Evolutionary conservation across 2,888 invertebrate genomes (phyloP), one percentile per base, ranked within the genome.

Genomic region (Agapostemon virescens): DNA sequence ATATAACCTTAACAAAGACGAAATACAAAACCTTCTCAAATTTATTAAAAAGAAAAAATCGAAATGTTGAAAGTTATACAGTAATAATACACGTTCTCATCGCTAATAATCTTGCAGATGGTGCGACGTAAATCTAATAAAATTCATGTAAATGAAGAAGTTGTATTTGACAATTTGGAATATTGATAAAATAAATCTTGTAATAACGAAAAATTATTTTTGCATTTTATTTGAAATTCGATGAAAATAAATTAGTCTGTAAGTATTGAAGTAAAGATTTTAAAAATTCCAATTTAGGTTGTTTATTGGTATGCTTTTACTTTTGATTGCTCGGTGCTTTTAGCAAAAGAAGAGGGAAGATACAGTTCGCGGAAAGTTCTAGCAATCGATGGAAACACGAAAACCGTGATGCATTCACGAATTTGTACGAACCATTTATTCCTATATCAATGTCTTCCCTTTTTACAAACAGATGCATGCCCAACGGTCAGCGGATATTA

Each of bases 401-500:
- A 20, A 30, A 15, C 58, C 30, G 58, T 30, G 58, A 9, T 30
- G 42, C 33, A 42, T 63, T 69, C 61, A n/a, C 20, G 23, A 38
- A 38, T 38, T 63, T 23, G n/a, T 26, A 40, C 33, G 20, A n/a
- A 45, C 17, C 30, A 52, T 68, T 76, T 45, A 38, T 63, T n/a
- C 40, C 20, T 6, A 40, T 79, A 73, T 79, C 61, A 69, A 64
- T 36, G 13, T 33, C 42, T 76, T 26, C 40, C 63, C 42, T 68
- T 80, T 76, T 71, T 58, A 42, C 26, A 79, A 79, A 79, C 73
- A 64, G 2, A 69, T 61, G 52, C 55, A 49, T 40, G 74, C 69
- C 30, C 75, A 30, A 30, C 61, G 38, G 36, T 30, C 42, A n/a
- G n/a, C 38, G 42, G 70, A 74, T 76, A 81, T 86, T 84, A 85